Base-by-base conservation (phyloP, 2,797 vertebrate species). In the Garrulus glandarius region DNA sequence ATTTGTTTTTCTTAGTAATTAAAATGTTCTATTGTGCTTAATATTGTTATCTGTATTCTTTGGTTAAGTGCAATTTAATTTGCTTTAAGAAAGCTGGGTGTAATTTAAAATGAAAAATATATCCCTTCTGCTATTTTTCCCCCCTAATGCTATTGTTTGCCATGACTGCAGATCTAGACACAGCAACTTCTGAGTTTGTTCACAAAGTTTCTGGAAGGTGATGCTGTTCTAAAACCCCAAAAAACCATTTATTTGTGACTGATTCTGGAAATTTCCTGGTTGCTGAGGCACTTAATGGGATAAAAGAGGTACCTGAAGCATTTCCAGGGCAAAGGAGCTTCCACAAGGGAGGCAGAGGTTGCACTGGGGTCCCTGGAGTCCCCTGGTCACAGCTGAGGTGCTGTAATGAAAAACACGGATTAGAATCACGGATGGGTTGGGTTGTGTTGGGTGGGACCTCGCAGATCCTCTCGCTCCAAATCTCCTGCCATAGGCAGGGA, bases 1-100 rank as follows among this genome's bases (percentile, higher is more conserved):
- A 89, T 97, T 97, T 91, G 89, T 96, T 97, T 96, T 90, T n/a
- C 85, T 94, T 92, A 92, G 92, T 96, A 92, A 96, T 96, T 97
- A 96, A 97, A 96, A 97, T 69, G 87, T 77, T 80, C 93, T 47
- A 94, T 76, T 67, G 86, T 83, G 93, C 65, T 87, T 97, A 97
- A 96, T 96, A 92, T 93, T 86, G 77, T 93, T 97, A 95, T 93
- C 79, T 67, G 84, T 94, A 97, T 84, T 87, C 87, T 85, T 92
- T 74, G 53, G 56, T 93, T 96, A 96, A 97, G 46, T 95, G 71
- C 86, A 94, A 84, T 89, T 97, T 97, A 85, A 95, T 97, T 96
- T 96, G 90, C 79, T 96, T 92, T 87, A 87, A 93, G 83, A 82
- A 86, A 91, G 70, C 81, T 81, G 47, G 36, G 46, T 81, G 78